Conservation (phyloP, 2,797 vertebrate genomes). For the Lindbergichthys nudifrons region DNA sequence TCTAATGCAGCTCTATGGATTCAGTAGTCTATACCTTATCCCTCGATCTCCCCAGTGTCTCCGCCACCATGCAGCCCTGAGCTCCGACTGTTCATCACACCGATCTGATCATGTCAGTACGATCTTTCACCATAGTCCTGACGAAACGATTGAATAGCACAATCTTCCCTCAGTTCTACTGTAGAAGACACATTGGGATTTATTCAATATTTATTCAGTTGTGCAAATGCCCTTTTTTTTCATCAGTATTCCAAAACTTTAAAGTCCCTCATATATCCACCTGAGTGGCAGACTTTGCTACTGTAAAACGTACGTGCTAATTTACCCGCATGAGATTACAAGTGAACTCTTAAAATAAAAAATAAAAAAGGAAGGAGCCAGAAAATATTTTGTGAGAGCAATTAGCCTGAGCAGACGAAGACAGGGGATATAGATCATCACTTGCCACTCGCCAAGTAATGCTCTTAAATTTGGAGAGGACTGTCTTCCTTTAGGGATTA, state of each 20-base stretch:
- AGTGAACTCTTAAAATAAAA: constrained; percentile 7
- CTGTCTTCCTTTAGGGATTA: constrained; percentile 36
- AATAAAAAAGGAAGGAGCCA: constrained; percentile 29
- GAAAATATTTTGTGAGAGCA: background rate
- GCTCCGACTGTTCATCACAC: constrained; percentile 38
- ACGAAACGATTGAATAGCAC: constrained; percentile 39
- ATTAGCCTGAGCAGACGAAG: constrained; percentile 47
- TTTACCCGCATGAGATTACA: constrained; percentile 2
- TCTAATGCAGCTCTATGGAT: constrained; percentile 51
- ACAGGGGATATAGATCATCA: constrained; percentile 57
- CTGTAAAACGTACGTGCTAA: background rate
- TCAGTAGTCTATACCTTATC: constrained; percentile 46
- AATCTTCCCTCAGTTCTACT: background rate
- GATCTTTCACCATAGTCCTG: constrained; percentile 33
- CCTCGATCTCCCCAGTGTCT: constrained; percentile 30
- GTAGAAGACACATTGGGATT: background rate
- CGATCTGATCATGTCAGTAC: constrained; percentile 48
- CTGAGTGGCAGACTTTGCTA: background rate
- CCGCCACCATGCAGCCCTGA: constrained; percentile 34
- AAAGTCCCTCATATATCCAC: background rate
- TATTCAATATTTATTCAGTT: background rate
- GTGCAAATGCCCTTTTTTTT: background rate
- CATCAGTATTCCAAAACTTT: background rate
- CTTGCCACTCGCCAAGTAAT: constrained; percentile 52
- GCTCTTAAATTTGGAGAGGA: constrained; percentile 58